These are phyloP conservation scores for Ectemnius continuus DNA, from an alignment of 2,888 invertebrate genomes.

Conservation along the genomic window DNA sequence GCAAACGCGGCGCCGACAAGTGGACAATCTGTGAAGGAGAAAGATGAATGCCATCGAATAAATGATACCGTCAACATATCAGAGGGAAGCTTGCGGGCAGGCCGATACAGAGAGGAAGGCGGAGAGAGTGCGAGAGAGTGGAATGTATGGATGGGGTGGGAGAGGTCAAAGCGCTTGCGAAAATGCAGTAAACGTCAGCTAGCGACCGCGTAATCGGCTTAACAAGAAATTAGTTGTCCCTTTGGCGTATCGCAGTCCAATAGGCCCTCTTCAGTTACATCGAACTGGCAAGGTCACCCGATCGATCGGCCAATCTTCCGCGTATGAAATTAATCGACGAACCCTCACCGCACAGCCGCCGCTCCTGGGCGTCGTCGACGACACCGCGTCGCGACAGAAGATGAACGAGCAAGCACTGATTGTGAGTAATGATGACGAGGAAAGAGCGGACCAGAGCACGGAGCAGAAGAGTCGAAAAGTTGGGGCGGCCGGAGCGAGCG, in stretches of 20 bases:
- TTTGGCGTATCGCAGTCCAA: neutral
- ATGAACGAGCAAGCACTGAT: too few species aligned
- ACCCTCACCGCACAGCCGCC: neutral
- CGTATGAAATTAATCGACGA: neutral
- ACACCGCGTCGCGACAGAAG: neutral
- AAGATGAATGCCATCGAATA: too few species aligned
- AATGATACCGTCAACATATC: too few species aligned
- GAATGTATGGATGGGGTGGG: neutral
- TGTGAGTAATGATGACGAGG: too few species aligned
- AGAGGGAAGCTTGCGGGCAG: neutral
- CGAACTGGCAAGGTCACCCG: neutral
- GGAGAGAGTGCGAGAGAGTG: too few species aligned
- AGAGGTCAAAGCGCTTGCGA: slow-evolving; percentile 23
- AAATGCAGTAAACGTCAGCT: slow-evolving; percentile 16
- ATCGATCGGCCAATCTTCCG: neutral
- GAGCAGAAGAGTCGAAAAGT: slow-evolving; percentile 1
- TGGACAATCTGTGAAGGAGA: too few species aligned
- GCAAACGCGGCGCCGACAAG: too few species aligned
- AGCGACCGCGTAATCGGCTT: slow-evolving; percentile 23
- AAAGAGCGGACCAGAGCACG: neutral
- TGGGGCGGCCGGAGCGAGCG: neutral
- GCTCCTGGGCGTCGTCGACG: neutral
- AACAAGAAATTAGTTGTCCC: slow-evolving; percentile 2
- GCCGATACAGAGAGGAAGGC: neutral
- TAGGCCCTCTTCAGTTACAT: neutral